A percentile compares a stretch with the other conserved stretches of the same genome.
Conservation (phyloP, 2,113 vertebrate species). For the Rhinopomastus cyanomelas region DNA sequence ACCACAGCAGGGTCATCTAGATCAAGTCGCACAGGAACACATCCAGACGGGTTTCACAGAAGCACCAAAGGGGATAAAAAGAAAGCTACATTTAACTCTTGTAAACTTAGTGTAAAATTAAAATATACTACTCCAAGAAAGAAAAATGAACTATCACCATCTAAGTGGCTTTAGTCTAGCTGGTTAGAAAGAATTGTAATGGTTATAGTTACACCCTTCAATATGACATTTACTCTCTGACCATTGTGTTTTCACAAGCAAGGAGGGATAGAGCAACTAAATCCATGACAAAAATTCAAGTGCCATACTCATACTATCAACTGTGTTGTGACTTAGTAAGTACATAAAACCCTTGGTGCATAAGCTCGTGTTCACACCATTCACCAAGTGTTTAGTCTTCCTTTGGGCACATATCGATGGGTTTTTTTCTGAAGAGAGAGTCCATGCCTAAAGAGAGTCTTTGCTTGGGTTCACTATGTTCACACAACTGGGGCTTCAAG, state of each 20-base stretch:
- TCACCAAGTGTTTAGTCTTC: neutral
- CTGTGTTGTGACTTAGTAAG: neutral
- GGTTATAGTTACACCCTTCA: conserved; percentile 1
- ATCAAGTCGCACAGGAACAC: too few species aligned
- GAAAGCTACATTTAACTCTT: neutral
- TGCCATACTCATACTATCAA: neutral
- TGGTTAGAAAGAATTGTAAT: conserved; percentile 2
- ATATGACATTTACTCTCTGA: neutral
- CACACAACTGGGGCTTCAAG: neutral
- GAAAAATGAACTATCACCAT: neutral
- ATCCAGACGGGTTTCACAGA: too few species aligned
- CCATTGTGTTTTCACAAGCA: neutral
- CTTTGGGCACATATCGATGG: rapidly evolving
- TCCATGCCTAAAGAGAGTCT: neutral
- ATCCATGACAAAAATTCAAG: neutral
- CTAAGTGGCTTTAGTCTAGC: neutral
- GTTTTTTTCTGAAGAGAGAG: neutral
- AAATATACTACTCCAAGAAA: conserved; percentile 28
- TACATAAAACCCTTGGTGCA: neutral
- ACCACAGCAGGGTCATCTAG: too few species aligned
- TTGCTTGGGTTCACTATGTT: neutral
- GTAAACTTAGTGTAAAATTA: neutral
- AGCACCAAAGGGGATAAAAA: neutral
- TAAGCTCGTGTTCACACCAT: neutral
- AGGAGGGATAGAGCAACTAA: neutral